Conservation (phyloP, 1,140 invertebrate species). For the Saxidomus purpurata region DNA sequence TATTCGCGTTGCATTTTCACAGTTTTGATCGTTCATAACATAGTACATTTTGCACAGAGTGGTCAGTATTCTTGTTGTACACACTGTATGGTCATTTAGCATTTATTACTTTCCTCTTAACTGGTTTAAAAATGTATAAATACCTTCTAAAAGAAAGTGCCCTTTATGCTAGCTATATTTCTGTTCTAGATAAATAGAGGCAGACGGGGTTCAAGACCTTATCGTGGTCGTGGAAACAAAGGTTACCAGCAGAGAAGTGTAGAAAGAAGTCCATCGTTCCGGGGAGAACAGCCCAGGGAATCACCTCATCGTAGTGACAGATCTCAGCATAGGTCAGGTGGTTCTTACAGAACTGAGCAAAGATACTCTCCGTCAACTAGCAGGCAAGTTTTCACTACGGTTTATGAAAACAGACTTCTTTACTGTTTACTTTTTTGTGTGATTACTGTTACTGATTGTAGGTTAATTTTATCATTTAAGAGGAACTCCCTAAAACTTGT, state of each 20-base stretch:
- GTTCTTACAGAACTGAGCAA: background rate
- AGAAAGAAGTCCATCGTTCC: background rate
- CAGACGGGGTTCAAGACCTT: background rate
- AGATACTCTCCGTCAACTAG: background rate
- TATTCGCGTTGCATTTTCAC: too few relatives aligned
- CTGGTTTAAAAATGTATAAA: too few relatives aligned
- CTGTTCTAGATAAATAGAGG: background rate
- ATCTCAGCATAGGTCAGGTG: background rate
- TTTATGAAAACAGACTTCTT: background rate
- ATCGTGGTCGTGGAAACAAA: background rate
- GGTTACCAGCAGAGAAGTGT: background rate
- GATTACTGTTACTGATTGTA: too few relatives aligned
- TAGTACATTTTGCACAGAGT: too few relatives aligned
- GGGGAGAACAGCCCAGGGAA: background rate
- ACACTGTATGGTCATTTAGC: too few relatives aligned
- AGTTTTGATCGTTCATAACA: too few relatives aligned
- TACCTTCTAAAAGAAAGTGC: too few relatives aligned
- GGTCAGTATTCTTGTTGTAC: too few relatives aligned
- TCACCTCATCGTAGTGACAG: background rate
- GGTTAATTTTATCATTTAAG: too few relatives aligned
- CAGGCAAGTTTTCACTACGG: background rate
- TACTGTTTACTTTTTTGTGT: background rate
- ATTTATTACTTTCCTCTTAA: too few relatives aligned
- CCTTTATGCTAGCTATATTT: too few relatives aligned
- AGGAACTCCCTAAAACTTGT: too few relatives aligned